Percentiles rank a stretch among this genome's conserved stretches.
Conservation (phyloP, 1,140 invertebrate genomes). For the Octopus bimaculoides region DNA sequence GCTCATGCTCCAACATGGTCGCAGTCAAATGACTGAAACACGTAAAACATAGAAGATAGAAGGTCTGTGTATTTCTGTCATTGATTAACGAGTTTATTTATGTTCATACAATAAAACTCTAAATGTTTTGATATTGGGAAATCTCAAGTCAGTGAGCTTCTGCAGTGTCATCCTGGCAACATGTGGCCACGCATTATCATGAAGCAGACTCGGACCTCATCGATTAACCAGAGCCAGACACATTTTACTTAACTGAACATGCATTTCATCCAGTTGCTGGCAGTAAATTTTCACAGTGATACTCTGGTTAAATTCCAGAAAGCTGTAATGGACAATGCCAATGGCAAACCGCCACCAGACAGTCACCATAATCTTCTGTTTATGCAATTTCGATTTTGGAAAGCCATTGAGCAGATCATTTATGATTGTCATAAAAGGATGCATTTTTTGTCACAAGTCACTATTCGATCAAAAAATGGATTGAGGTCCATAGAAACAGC, state of each 20-base stretch:
- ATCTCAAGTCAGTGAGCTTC: neutral
- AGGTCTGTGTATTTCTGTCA: too few species aligned
- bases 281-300: neutral
- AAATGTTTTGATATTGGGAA: neutral
- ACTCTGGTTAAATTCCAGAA: neutral
- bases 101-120: too few species aligned
- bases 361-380: neutral
- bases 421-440: neutral
- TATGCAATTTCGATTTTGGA: neutral
- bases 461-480: too few species aligned
- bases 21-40: too few species aligned
- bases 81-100: too few species aligned
- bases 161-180: neutral
- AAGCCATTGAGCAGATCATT: neutral
- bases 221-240: neutral
- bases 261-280: neutral
- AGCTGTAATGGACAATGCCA: neutral
- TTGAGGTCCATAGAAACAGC: too few species aligned
- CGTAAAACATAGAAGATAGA: too few species aligned
- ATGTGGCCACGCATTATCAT: neutral
- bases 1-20: too few species aligned
- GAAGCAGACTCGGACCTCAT: neutral
- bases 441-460: too few species aligned
- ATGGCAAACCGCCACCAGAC: neutral
- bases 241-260: neutral